Percentiles rank a stretch among this genome's conserved stretches.
phyloP scores from a whole-genome alignment of 1,140 invertebrate species.

The Euwallacea similis region DNA sequence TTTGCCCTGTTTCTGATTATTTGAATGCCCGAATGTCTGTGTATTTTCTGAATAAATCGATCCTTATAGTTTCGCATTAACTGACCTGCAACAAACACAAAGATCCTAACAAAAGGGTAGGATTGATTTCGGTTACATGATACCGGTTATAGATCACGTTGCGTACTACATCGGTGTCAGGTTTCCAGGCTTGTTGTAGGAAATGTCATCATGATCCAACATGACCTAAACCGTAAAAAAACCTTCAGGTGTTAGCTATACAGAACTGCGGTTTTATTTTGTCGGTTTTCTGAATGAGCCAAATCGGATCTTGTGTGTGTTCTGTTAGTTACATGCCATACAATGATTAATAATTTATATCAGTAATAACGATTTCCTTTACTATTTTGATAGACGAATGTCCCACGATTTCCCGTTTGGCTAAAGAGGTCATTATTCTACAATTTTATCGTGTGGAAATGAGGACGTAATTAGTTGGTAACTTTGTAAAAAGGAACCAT shows the following conservation, averaged over 20 bases:
- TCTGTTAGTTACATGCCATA: too few relatives aligned
- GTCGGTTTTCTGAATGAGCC: too few relatives aligned
- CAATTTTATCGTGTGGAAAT: constrained; percentile 4
- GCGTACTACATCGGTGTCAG: constrained; percentile 16
- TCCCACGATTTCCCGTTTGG: too few relatives aligned
- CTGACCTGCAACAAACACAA: constrained; percentile 8
- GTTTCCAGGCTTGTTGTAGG: constrained; percentile 19
- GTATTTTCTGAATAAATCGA: background rate
- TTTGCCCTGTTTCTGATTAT: too few relatives aligned
- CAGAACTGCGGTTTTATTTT: too few relatives aligned
- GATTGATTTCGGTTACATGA: constrained; percentile 20
- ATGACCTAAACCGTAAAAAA: constrained; percentile 18
- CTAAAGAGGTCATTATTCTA: too few relatives aligned
- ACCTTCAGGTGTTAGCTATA: constrained; percentile 21
- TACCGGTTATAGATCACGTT: constrained; percentile 23
- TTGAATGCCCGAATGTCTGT: background rate
- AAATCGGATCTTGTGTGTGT: too few relatives aligned
- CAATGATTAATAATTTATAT: too few relatives aligned
- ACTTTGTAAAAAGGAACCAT: too few relatives aligned
- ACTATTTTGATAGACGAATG: too few relatives aligned
- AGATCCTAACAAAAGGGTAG: constrained; percentile 6
- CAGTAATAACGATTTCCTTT: too few relatives aligned
- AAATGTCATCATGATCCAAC: constrained; percentile 20
- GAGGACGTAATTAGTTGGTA: too few relatives aligned
- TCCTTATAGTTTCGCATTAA: background rate